Conservation (phyloP, 2,888 invertebrate genomes). For the Tricholauxania praeusta region DNA sequence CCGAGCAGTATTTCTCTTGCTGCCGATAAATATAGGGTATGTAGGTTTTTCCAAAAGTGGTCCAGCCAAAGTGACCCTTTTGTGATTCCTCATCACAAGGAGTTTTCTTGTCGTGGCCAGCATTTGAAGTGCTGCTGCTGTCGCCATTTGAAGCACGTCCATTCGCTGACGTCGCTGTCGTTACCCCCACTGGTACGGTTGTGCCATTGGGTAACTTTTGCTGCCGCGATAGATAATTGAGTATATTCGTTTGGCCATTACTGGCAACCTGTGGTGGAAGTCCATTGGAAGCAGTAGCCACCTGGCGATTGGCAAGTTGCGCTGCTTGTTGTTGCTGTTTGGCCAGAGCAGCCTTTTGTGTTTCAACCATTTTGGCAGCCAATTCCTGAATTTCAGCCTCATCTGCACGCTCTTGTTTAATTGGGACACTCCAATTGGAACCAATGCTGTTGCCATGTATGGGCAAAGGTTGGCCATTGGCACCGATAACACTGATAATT, state of each 20-base stretch:
- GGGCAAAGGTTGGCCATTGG: conserved; percentile 63
- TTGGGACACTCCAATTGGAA: conserved; percentile 54
- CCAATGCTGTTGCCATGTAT: conserved; percentile 63
- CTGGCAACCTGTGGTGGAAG: conserved; percentile 55
- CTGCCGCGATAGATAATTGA: conserved; percentile 73
- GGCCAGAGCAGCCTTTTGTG: conserved; percentile 77
- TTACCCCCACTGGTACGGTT: conserved; percentile 1
- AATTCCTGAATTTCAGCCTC: conserved; percentile 89
- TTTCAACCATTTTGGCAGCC: conserved; percentile 89
- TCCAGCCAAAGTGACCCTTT: conserved; percentile 91
- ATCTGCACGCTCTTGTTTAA: conserved; percentile 71
- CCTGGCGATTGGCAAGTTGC: conserved; percentile 59
- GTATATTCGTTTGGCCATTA: conserved; percentile 71
- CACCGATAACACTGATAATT: conserved; percentile 62
- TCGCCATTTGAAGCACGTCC: conserved; percentile 48
- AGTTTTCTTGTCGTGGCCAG: conserved; percentile 57
- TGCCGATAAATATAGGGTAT: conserved; percentile 91
- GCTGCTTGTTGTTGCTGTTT: conserved; percentile 64
- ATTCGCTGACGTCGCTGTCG: conserved; percentile 45
- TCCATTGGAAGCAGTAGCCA: conserved; percentile 54
- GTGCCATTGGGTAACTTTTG: conserved; percentile 61
- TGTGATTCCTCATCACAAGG: conserved; percentile 80
- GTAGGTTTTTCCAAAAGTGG: conserved; percentile 84
- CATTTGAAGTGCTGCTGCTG: conserved; percentile 54
- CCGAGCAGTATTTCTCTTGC: conserved; percentile 90